Conservation (phyloP, 1,140 invertebrate species). For the Meteorus sp. region DNA sequence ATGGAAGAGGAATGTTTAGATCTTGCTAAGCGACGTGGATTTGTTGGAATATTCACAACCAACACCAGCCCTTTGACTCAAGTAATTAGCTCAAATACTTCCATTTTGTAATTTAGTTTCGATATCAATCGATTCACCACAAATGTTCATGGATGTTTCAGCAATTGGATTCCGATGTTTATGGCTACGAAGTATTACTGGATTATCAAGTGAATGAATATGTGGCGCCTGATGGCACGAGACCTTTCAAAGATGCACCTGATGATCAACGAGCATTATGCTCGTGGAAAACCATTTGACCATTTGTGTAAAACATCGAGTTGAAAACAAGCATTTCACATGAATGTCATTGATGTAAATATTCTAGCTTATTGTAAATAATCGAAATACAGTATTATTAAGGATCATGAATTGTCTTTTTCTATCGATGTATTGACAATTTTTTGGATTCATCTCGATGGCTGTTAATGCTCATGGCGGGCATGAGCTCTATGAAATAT, state of each 20-base stretch:
- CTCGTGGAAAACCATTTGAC: slow-evolving; percentile 67
- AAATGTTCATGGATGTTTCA: slow-evolving; percentile 51
- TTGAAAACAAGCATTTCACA: not conserved
- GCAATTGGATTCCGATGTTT: slow-evolving; percentile 80
- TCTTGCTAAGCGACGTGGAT: slow-evolving; percentile 67
- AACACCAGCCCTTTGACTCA: slow-evolving; percentile 84
- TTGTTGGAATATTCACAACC: slow-evolving; percentile 78
- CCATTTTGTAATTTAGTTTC: not conserved
- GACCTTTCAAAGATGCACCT: slow-evolving; percentile 72
- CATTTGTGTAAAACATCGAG: not conserved
- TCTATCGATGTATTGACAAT: too few relatives aligned
- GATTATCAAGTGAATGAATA: slow-evolving; percentile 83
- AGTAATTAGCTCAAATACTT: slow-evolving; percentile 55
- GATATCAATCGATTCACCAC: not conserved
- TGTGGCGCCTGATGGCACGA: slow-evolving; percentile 68
- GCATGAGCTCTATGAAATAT: too few relatives aligned
- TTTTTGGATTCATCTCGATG: too few relatives aligned
- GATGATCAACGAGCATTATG: slow-evolving; percentile 73
- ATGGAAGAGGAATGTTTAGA: slow-evolving; percentile 75
- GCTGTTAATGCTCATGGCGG: too few relatives aligned
- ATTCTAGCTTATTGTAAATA: slow-evolving; percentile 4
- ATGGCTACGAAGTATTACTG: slow-evolving; percentile 74
- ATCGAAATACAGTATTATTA: too few relatives aligned
- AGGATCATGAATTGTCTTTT: too few relatives aligned
- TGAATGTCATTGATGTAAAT: not conserved